Conservation (phyloP, 2,888 invertebrate species). For the Bursaphelenchus okinawaensis region DNA sequence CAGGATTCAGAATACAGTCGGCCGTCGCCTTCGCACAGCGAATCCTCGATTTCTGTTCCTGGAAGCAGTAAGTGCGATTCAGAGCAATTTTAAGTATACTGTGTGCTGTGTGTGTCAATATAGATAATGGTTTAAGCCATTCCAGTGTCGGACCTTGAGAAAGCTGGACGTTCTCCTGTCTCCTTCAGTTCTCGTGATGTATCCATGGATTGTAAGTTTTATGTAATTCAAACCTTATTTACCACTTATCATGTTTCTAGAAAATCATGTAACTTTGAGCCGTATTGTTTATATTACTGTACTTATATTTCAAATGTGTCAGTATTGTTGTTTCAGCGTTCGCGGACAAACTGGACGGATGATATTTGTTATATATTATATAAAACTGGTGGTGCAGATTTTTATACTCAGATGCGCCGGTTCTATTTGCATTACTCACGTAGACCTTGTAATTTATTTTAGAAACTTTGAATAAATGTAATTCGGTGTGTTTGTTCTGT, state of each 20-base stretch:
- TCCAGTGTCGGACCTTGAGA: not conserved
- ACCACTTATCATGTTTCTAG: no score
- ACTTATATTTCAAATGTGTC: no score
- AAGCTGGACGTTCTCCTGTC: slow-evolving; percentile 1
- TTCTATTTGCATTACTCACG: not conserved
- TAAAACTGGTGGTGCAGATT: not conserved
- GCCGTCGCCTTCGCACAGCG: slow-evolving; percentile 4
- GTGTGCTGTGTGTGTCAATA: no score
- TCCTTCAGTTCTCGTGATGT: slow-evolving; percentile 5
- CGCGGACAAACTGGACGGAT: not conserved
- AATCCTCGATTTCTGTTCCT: slow-evolving; percentile 1
- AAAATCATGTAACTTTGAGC: no score
- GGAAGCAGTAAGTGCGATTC: not conserved
- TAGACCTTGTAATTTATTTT: not conserved
- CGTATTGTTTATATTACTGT: no score
- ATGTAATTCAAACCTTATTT: not conserved
- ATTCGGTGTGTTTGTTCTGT: not conserved
- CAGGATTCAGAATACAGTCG: not conserved
- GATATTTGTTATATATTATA: no score
- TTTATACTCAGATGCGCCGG: not conserved
- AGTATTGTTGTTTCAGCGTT: not conserved
- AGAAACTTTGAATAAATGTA: not conserved
- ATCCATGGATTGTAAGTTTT: slow-evolving; percentile 8
- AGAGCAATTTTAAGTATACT: not conserved
- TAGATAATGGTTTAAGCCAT: no score